These are phyloP conservation scores for Pemphigus obesinymphae DNA, from an alignment of 1,140 invertebrate genomes.

Conservation along the genomic window DNA sequence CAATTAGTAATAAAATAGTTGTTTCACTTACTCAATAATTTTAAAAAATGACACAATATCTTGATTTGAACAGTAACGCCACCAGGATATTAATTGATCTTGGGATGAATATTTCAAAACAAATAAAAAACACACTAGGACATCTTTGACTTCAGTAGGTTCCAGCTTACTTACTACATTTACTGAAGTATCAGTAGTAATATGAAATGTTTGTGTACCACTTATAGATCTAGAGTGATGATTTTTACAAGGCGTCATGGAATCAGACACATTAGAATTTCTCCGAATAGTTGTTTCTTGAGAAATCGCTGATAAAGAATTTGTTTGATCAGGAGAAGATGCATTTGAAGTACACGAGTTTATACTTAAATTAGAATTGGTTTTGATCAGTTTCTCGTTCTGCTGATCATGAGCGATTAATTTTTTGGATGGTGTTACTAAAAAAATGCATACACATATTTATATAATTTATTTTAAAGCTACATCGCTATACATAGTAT, in stretches of 20 bases:
- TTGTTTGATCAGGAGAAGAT: not conserved
- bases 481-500: not conserved
- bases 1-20: conserved; percentile 42
- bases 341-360: not conserved
- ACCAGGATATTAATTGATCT: conserved; percentile 84
- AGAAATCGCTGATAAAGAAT: conserved; percentile 10
- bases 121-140: conserved; percentile 85
- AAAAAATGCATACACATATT: not conserved
- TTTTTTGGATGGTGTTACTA: conserved; percentile 22
- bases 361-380: conserved; percentile 16
- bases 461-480: not conserved
- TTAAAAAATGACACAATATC: conserved; percentile 76
- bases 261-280: not conserved
- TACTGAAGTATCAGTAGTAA: conserved; percentile 57
- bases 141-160: conserved; percentile 80
- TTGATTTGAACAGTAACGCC: conserved; percentile 72
- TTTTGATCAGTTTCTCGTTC: not conserved
- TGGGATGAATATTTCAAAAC: conserved; percentile 84
- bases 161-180: conserved; percentile 52
- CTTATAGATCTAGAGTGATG: conserved; percentile 54
- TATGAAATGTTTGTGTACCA: conserved; percentile 53
- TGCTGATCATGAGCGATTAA: conserved; percentile 2
- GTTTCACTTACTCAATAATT: conserved; percentile 66
- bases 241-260: not conserved
- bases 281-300: conserved; percentile 5